phyloP scores from a whole-genome alignment of 2,888 invertebrate species.

The Athalia rosae region DNA sequence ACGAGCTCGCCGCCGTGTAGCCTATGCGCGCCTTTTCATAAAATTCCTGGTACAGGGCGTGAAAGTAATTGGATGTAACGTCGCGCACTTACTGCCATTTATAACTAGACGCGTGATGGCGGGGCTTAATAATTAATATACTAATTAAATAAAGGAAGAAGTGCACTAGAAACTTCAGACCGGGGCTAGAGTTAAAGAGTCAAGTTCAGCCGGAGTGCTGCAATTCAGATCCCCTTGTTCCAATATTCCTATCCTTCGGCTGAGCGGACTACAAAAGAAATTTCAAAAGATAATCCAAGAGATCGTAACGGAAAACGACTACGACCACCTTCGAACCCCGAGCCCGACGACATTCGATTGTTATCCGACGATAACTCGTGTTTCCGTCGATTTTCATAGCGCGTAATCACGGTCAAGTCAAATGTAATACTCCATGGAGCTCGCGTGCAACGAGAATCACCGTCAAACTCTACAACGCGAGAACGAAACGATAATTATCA shows the following conservation, averaged over 20 bases:
- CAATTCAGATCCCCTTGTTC: conserved; percentile 3
- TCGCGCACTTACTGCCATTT: conserved; percentile 33
- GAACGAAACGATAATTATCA: too few species aligned
- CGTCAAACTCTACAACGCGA: too few species aligned
- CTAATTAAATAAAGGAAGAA: conserved; percentile 30
- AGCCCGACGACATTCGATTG: too few species aligned
- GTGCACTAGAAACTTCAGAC: conserved; percentile 11
- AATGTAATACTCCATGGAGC: too few species aligned
- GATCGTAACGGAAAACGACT: too few species aligned
- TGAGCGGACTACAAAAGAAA: neutral
- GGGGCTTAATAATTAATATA: conserved; percentile 23
- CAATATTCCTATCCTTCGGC: conserved; percentile 2
- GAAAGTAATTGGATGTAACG: conserved; percentile 37
- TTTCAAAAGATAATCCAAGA: neutral
- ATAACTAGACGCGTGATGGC: conserved; percentile 13
- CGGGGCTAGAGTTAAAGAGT: conserved; percentile 24
- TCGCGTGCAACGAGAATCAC: too few species aligned
- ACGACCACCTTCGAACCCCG: too few species aligned
- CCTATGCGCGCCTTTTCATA: conserved; percentile 19
- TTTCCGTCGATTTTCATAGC: too few species aligned
- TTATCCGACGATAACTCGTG: too few species aligned
- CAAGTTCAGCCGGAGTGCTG: conserved; percentile 5
- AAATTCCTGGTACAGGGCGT: conserved; percentile 14
- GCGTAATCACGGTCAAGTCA: too few species aligned
- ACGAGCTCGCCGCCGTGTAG: conserved; percentile 7